phyloP scores from a whole-genome alignment of 2,113 vertebrate species.

The Cnemophilus loriae region DNA sequence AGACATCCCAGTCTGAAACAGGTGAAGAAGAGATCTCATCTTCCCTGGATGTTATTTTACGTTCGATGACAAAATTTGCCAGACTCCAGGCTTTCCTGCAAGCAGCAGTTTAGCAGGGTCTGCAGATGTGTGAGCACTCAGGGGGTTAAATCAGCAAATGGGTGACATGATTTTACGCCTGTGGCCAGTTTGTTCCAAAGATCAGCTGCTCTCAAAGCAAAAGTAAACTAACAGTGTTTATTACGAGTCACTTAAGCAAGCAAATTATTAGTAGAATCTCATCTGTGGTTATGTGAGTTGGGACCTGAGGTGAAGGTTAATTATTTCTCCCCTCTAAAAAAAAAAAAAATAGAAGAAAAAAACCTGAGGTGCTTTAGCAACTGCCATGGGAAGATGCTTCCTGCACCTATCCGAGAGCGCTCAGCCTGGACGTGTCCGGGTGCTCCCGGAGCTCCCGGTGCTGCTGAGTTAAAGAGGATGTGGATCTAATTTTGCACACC shows the following conservation, averaged over 20 bases:
- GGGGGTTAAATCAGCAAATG: slow-evolving; percentile 31
- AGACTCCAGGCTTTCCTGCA: not conserved
- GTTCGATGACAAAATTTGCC: not conserved
- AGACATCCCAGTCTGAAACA: not conserved
- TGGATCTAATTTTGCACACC: not conserved
- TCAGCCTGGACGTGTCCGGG: not conserved
- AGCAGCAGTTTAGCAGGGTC: not conserved
- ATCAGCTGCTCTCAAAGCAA: slow-evolving; percentile 59
- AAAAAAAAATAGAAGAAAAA: not conserved
- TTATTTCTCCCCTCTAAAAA: not conserved
- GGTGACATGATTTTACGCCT: not conserved
- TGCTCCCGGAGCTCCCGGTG: not conserved
- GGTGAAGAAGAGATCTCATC: not conserved
- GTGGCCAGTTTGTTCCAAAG: slow-evolving; percentile 57
- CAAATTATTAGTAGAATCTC: slow-evolving; percentile 53
- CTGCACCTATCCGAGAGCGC: fast-evolving
- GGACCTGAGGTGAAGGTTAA: slow-evolving; percentile 51
- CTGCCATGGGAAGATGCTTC: not conserved
- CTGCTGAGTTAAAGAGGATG: not conserved
- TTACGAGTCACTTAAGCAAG: slow-evolving; percentile 60
- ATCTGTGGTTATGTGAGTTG: slow-evolving; percentile 13
- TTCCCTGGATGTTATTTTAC: not conserved
- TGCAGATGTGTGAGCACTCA: not conserved
- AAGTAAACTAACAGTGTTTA: slow-evolving; percentile 57
- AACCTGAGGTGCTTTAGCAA: not conserved